Evolutionary conservation across 2,797 vertebrate species (phyloP).

Genomic region (Sebastes jordani): DNA sequence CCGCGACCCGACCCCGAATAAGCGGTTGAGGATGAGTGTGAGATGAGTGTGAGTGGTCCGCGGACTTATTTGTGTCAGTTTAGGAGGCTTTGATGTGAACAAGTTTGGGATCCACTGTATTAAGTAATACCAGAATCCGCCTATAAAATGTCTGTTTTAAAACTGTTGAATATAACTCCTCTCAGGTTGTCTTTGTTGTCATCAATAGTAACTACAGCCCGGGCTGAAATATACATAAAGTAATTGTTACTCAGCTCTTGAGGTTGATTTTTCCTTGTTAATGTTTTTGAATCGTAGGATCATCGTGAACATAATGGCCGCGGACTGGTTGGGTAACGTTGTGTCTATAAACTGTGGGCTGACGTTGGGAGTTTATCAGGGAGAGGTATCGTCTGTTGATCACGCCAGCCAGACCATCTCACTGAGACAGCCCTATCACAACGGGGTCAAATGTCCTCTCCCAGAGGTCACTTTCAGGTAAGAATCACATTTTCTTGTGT

Average conservation of each 20-base stretch:
- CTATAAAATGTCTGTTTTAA: neutral
- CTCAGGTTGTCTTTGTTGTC: neutral
- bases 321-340: conserved; percentile 91
- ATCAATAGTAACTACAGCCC: neutral
- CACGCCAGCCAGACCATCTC: conserved; percentile 93
- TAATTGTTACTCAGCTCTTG: neutral
- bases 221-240: neutral
- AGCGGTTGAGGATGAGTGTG: too few species aligned
- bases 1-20: too few species aligned
- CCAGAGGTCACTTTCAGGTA: conserved; percentile 96
- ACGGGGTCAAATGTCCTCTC: conserved; percentile 91
- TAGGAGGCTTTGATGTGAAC: too few species aligned
- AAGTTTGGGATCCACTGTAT: too few species aligned
- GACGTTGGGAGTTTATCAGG: conserved; percentile 91
- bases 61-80: too few species aligned
- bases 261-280: neutral
- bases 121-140: neutral
- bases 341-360: conserved; percentile 93
- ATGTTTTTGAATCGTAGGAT: conserved; percentile 6
- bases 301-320: conserved; percentile 79
- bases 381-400: conserved; percentile 90
- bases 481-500: conserved; percentile 27
- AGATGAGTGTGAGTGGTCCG: too few species aligned
- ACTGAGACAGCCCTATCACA: conserved; percentile 90
- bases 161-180: neutral